A percentile compares a stretch with the other conserved stretches of the same genome.
These are phyloP conservation scores for Numida meleagris DNA, from an alignment of 2,113 vertebrate species.

Conservation along the genomic window DNA sequence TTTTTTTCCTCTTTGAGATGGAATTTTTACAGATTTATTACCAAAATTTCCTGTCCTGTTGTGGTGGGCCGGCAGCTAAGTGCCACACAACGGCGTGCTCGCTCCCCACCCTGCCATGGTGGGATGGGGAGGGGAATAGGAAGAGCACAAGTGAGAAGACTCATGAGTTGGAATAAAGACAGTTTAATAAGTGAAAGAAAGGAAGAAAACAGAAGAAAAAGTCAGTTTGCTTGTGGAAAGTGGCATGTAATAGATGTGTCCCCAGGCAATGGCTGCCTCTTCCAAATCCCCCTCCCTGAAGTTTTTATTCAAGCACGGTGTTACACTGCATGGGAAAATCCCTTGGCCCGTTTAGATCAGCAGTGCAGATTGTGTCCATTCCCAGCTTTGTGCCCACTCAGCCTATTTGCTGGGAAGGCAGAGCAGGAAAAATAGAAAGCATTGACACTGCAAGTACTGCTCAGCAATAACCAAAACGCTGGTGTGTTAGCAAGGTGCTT, in stretches of 20 bases:
- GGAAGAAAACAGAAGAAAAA: background rate
- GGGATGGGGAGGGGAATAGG: background rate
- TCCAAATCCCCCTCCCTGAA: background rate
- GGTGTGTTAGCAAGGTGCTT: background rate
- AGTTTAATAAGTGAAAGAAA: background rate
- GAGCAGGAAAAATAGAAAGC: background rate
- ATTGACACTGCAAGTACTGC: background rate
- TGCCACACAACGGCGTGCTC: background rate
- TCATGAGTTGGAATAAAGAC: background rate
- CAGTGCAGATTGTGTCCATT: background rate
- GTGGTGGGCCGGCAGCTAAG: background rate
- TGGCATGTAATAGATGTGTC: background rate
- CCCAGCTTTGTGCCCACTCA: background rate
- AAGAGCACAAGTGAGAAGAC: background rate
- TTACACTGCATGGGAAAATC: background rate
- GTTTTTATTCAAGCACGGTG: background rate
- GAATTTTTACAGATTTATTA: background rate
- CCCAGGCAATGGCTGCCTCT: background rate
- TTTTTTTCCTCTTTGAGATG: background rate
- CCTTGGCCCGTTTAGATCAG: background rate
- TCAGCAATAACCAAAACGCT: background rate
- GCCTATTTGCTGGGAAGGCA: background rate
- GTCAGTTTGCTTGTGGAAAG: background rate
- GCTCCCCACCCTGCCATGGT: background rate
- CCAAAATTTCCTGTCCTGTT: background rate